phyloP scores from a whole-genome alignment of 1,140 invertebrate species.

The Nymphalis io region DNA sequence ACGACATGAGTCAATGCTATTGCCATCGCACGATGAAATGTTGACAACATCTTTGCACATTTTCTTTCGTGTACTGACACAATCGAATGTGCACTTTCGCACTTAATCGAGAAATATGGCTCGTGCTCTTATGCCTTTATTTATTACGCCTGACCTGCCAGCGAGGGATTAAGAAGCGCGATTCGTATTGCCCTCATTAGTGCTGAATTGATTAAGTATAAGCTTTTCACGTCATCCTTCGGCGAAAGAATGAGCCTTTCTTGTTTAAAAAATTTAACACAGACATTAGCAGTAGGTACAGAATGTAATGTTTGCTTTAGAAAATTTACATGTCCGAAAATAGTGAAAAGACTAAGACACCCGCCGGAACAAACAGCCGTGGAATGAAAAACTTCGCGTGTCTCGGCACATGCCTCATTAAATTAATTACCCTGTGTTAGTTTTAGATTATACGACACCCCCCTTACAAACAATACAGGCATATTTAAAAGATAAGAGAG shows the following conservation, averaged over 20 bases:
- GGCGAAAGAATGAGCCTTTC: background rate
- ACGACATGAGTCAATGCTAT: slow-evolving; percentile 27
- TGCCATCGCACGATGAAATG: slow-evolving; percentile 35
- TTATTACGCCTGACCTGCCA: slow-evolving; percentile 62
- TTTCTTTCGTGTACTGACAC: slow-evolving; percentile 29
- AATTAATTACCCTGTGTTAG: slow-evolving; percentile 76
- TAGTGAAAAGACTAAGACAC: slow-evolving; percentile 34
- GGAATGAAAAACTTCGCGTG: slow-evolving; percentile 64
- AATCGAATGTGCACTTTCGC: slow-evolving; percentile 63
- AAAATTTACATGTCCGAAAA: slow-evolving; percentile 41
- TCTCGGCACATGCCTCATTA: slow-evolving; percentile 63
- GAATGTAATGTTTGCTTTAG: background rate
- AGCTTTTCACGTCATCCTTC: slow-evolving; percentile 21
- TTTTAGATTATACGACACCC: slow-evolving; percentile 69
- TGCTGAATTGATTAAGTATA: slow-evolving; percentile 65
- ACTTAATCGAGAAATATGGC: slow-evolving; percentile 80
- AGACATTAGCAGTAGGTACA: background rate
- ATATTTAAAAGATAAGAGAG: slow-evolving; percentile 74
- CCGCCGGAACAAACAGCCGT: slow-evolving; percentile 47
- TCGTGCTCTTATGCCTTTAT: slow-evolving; percentile 74
- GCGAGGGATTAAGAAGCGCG: slow-evolving; percentile 68
- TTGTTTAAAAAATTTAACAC: background rate
- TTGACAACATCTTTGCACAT: slow-evolving; percentile 28
- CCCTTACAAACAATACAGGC: slow-evolving; percentile 73
- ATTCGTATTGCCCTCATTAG: slow-evolving; percentile 76